Conservation (phyloP, 2,113 vertebrate genomes). For the Madoqua kirkii region DNA sequence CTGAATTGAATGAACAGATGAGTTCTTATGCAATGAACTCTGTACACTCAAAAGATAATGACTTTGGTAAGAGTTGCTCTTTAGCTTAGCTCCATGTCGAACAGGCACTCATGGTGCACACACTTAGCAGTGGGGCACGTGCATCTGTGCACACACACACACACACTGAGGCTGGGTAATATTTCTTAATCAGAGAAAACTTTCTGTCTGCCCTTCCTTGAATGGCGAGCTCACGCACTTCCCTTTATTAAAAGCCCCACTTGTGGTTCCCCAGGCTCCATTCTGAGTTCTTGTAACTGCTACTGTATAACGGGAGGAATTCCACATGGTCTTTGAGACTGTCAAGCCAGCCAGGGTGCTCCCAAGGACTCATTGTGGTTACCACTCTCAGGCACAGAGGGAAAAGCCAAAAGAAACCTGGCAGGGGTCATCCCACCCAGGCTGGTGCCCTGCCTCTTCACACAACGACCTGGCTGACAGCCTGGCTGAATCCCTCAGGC, state of each 20-base stretch:
- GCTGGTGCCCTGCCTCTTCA: neutral
- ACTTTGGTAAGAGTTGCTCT: neutral
- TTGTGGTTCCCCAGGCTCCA: neutral
- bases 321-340: neutral
- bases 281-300: neutral
- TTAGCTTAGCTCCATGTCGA: neutral
- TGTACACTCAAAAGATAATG: neutral
- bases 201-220: neutral
- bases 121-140: too few species aligned
- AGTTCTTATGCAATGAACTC: neutral
- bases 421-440: neutral
- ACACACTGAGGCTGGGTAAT: neutral
- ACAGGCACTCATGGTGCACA: neutral
- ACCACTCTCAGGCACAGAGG: neutral
- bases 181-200: neutral
- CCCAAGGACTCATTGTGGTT: neutral
- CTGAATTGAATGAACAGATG: neutral
- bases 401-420: neutral
- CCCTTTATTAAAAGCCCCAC: neutral
- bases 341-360: too few species aligned
- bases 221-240: neutral
- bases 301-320: rapidly evolving
- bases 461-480: neutral
- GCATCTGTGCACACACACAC: rapidly evolving
- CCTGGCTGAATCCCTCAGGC: neutral